Evolutionary conservation across 2,888 invertebrate genomes (phyloP).

Genomic region (Patella depressa): DNA sequence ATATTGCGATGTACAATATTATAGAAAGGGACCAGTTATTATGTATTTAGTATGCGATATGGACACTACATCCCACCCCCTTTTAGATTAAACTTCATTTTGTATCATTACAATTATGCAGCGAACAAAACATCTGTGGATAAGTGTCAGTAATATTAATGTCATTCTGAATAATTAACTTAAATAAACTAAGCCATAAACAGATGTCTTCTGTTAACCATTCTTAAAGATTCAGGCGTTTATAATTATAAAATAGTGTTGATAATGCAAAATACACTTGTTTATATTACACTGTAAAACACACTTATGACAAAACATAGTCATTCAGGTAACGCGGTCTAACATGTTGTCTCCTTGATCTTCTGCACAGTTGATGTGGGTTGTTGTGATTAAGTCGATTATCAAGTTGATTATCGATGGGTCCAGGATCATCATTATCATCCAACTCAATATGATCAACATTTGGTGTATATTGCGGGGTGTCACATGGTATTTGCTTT

Average conservation of each 20-base stretch:
- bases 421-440: not conserved
- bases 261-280: no score
- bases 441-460: not conserved
- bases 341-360: not conserved
- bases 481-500: not conserved
- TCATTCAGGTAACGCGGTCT: not conserved
- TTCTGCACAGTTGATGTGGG: not conserved
- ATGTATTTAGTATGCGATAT: not conserved
- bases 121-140: not conserved
- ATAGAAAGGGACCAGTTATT: no score
- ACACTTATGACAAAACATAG: not conserved
- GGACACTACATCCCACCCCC: slow-evolving; percentile 10
- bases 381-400: not conserved
- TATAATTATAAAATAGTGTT: not conserved
- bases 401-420: not conserved
- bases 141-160: not conserved
- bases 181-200: not conserved
- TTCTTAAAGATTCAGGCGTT: not conserved
- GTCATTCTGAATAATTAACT: not conserved
- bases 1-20: no score
- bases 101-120: not conserved
- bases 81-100: not conserved
- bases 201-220: not conserved
- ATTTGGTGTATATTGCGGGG: not conserved
- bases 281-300: no score